Evolutionary conservation across 2,888 invertebrate genomes (phyloP).

Genomic region (Pterostichus madidus): DNA sequence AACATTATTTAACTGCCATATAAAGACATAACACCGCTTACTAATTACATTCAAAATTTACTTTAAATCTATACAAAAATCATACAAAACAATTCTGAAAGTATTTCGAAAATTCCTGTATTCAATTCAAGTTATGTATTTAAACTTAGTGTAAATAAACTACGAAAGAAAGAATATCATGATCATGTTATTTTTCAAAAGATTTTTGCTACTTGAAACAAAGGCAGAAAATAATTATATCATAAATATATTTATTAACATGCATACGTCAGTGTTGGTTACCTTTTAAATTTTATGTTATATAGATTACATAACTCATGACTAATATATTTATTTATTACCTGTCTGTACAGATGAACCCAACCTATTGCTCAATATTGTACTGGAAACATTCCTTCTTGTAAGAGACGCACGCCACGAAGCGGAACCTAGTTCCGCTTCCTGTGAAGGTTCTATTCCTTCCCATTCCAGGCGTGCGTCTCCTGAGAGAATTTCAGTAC

Average conservation of each 20-base stretch:
- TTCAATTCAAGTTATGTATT: slow-evolving; percentile 20
- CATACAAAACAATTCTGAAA: background rate
- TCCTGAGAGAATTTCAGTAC: slow-evolving; percentile 39
- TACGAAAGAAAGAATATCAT: slow-evolving; percentile 26
- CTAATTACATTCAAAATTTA: slow-evolving; percentile 36
- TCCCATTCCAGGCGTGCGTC: slow-evolving; percentile 34
- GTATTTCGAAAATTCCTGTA: slow-evolving; percentile 25
- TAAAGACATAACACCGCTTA: slow-evolving; percentile 49
- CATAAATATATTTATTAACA: slow-evolving; percentile 44
- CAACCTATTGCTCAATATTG: slow-evolving; percentile 65
- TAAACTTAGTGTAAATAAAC: slow-evolving; percentile 19
- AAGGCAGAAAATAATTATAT: slow-evolving; percentile 30
- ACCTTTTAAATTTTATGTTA: slow-evolving; percentile 61
- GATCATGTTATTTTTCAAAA: slow-evolving; percentile 48
- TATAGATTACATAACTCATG: slow-evolving; percentile 61
- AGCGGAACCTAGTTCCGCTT: slow-evolving; percentile 10
- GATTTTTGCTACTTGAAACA: slow-evolving; percentile 42
- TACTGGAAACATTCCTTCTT: slow-evolving; percentile 61
- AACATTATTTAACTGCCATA: slow-evolving; percentile 63
- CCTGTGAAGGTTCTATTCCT: slow-evolving; percentile 21
- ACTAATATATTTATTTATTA: slow-evolving; percentile 67
- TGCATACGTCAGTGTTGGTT: slow-evolving; percentile 63
- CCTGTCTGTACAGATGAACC: slow-evolving; percentile 55
- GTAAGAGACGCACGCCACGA: background rate
- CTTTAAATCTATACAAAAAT: too few species aligned